phyloP scores from a whole-genome alignment of 37 sponge, comb jelly and placozoan genomes.

The Chondrosia reniformis region DNA sequence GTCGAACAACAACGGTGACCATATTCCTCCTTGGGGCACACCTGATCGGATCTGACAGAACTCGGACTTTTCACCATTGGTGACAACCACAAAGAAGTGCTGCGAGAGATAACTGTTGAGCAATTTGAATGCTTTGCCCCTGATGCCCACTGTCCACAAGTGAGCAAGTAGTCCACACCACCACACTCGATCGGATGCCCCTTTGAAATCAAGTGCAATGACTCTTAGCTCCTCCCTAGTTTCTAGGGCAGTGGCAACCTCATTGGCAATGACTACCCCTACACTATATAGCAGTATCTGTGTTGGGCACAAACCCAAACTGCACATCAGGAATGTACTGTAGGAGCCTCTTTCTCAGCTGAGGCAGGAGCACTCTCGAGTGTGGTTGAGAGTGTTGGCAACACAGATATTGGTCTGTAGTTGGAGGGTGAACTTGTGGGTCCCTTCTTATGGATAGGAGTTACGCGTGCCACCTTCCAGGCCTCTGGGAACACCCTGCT shows the following conservation, averaged over 20 bases:
- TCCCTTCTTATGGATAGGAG: conserved; percentile 26
- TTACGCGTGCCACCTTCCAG: conserved; percentile 11
- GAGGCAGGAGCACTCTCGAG: conserved; percentile 13
- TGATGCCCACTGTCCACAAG: conserved; percentile 5
- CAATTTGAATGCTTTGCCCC: not conserved
- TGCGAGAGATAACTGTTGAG: not conserved
- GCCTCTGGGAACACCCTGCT: conserved; percentile 7
- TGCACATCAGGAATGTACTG: conserved; percentile 22
- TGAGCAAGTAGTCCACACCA: conserved; percentile 14
- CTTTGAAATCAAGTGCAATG: conserved; percentile 2
- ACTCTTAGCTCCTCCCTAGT: not conserved
- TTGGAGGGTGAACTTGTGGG: not conserved
- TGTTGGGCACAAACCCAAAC: conserved; percentile 11
- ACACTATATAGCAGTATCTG: conserved; percentile 25
- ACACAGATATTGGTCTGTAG: conserved; percentile 32
- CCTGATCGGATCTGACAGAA: not conserved
- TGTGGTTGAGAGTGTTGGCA: conserved; percentile 15
- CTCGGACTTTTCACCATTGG: conserved; percentile 1
- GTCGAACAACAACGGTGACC: conserved; percentile 4
- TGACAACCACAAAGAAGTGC: not conserved
- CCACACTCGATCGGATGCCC: conserved; percentile 7
- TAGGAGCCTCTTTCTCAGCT: not conserved
- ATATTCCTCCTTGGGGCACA: conserved; percentile 2
- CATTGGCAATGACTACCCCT: conserved; percentile 9
- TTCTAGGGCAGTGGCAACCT: not conserved